Conservation (phyloP, 2,113 vertebrate species). For the Psilopogon haemacephalus region DNA sequence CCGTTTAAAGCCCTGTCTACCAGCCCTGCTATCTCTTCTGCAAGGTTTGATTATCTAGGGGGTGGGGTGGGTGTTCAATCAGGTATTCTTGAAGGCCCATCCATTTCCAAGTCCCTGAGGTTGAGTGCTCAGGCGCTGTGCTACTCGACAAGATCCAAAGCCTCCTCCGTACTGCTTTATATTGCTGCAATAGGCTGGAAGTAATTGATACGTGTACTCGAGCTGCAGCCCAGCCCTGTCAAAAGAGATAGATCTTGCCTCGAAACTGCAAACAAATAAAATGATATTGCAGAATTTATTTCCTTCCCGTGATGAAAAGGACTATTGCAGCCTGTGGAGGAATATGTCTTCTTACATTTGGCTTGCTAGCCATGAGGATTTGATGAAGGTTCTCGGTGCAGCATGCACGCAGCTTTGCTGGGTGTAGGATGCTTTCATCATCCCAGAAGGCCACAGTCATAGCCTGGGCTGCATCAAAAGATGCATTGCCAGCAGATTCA, state of each 20-base stretch:
- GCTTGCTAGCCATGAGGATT: background rate
- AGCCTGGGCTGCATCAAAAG: too few species aligned
- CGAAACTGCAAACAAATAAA: slow-evolving; percentile 1
- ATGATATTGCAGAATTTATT: background rate
- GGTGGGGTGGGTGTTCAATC: too few species aligned
- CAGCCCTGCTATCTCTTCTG: too few species aligned
- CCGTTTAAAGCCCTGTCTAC: too few species aligned
- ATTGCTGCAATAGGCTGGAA: background rate
- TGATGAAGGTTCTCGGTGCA: background rate
- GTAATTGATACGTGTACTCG: background rate
- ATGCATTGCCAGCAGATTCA: too few species aligned
- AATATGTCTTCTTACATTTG: background rate
- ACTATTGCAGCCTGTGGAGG: background rate
- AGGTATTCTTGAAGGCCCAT: background rate
- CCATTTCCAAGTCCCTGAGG: background rate
- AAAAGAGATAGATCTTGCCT: background rate
- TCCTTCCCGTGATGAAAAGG: background rate
- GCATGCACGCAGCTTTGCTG: background rate
- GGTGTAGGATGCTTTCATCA: background rate
- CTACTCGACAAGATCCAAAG: background rate
- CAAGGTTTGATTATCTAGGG: background rate
- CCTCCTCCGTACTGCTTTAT: background rate
- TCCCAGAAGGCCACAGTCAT: too few species aligned
- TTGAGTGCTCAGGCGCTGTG: background rate
- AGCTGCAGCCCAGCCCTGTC: background rate